Evolutionary conservation across 2,797 vertebrate genomes (phyloP).

Genomic region (Apodemus agrarius): DNA sequence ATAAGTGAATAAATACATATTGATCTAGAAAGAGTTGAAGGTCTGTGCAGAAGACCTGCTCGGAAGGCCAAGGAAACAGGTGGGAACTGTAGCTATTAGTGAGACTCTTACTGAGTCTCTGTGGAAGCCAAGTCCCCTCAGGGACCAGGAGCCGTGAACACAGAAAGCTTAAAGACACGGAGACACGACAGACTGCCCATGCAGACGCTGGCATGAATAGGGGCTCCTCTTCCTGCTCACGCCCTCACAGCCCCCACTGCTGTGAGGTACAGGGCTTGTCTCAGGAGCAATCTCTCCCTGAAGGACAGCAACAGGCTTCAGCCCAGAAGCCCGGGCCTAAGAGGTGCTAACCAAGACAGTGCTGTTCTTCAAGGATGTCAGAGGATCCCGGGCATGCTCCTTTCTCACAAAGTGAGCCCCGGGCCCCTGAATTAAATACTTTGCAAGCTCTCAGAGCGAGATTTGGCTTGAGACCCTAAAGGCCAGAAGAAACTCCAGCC

Average conservation of each 20-base stretch:
- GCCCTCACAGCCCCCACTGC: not conserved
- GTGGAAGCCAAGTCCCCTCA: not conserved
- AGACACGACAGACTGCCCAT: not conserved
- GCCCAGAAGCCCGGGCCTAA: not conserved
- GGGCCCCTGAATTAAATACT: not conserved
- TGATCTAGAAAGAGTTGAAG: not conserved
- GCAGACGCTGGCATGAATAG: not conserved
- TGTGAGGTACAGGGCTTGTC: not conserved
- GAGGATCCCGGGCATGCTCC: not conserved
- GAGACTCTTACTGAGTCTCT: not conserved
- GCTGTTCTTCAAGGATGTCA: not conserved
- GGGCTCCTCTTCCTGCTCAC: not conserved
- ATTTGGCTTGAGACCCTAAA: not conserved
- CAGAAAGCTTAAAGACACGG: not conserved
- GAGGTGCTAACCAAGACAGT: not conserved
- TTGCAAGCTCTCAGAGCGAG: not conserved
- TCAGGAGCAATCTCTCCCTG: not conserved
- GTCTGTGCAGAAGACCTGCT: not conserved
- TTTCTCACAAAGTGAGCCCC: not conserved
- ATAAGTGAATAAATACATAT: not conserved
- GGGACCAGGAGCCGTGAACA: not conserved
- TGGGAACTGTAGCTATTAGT: not conserved
- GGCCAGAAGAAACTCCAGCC: too few species aligned
- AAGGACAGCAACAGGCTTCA: not conserved
- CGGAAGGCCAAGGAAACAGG: not conserved